Conservation (phyloP, 2,888 invertebrate species). For the Gortyna flavago region DNA sequence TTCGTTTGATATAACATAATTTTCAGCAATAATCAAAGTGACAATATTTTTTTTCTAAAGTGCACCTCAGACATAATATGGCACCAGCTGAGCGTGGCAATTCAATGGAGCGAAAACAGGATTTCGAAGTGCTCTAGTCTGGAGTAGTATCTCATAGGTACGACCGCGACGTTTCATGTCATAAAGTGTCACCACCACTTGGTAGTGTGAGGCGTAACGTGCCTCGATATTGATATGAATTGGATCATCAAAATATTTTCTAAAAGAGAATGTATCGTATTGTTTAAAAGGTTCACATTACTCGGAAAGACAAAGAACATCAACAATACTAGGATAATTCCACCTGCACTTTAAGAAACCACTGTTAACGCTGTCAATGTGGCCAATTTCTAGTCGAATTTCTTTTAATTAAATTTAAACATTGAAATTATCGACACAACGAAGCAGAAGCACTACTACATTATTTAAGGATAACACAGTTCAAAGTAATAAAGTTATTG, state of each 20-base stretch:
- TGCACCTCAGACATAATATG: background rate
- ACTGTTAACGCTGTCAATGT: background rate
- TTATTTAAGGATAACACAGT: background rate
- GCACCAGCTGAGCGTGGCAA: background rate
- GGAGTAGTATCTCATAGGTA: slow-evolving; percentile 10
- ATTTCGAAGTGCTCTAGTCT: slow-evolving; percentile 23
- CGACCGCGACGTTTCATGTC: slow-evolving; percentile 1
- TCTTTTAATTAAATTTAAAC: background rate
- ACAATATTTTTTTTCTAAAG: slow-evolving; percentile 6
- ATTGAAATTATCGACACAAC: background rate
- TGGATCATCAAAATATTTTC: background rate
- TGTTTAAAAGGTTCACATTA: too few species aligned
- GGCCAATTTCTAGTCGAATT: too few species aligned
- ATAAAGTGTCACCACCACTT: background rate
- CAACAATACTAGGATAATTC: background rate
- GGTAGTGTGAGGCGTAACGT: background rate
- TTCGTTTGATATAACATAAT: background rate
- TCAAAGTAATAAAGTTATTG: slow-evolving; percentile 1
- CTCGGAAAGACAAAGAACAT: background rate
- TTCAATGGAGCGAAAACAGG: background rate
- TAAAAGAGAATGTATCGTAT: background rate
- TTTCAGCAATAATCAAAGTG: background rate
- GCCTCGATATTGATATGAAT: background rate
- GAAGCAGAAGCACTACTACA: background rate
- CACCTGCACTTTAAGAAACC: background rate